Conservation (phyloP, 1,140 invertebrate species). For the Ylistrum balloti region DNA sequence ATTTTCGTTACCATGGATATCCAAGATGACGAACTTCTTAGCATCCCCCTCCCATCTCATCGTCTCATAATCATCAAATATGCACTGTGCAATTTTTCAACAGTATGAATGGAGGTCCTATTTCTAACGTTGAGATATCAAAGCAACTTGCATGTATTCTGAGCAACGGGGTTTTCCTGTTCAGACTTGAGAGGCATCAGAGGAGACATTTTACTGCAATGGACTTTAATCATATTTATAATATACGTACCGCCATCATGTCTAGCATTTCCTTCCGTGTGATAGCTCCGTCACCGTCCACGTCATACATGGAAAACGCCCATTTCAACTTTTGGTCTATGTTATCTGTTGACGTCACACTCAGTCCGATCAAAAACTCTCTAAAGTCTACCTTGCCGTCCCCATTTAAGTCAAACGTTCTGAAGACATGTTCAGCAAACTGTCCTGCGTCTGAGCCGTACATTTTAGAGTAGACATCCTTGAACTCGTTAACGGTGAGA, state of each 20-base stretch:
- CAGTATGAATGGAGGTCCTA: no score
- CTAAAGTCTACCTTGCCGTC: conserved; percentile 54
- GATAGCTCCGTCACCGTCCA: conserved; percentile 46
- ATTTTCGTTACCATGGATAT: no score
- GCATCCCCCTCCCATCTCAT: no score
- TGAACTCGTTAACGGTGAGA: conserved; percentile 54
- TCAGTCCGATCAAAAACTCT: conserved; percentile 54
- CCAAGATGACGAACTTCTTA: no score
- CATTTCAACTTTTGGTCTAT: conserved; percentile 95
- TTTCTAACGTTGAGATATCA: no score
- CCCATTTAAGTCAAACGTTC: conserved; percentile 50
- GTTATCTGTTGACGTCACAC: conserved; percentile 76
- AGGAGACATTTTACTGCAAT: no score
- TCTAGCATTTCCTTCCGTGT: conserved; percentile 45
- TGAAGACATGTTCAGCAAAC: conserved; percentile 51
- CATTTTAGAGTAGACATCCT: conserved; percentile 49
- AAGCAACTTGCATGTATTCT: no score
- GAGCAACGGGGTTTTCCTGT: no score
- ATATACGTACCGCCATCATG: conserved; percentile 49
- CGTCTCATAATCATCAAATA: no score
- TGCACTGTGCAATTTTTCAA: no score
- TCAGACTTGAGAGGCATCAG: no score
- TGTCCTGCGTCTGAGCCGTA: conserved; percentile 47
- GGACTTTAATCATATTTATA: no score
- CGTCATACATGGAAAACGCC: conserved; percentile 87